phyloP scores from a whole-genome alignment of 1,140 invertebrate species.

The Cephus cinctus region DNA sequence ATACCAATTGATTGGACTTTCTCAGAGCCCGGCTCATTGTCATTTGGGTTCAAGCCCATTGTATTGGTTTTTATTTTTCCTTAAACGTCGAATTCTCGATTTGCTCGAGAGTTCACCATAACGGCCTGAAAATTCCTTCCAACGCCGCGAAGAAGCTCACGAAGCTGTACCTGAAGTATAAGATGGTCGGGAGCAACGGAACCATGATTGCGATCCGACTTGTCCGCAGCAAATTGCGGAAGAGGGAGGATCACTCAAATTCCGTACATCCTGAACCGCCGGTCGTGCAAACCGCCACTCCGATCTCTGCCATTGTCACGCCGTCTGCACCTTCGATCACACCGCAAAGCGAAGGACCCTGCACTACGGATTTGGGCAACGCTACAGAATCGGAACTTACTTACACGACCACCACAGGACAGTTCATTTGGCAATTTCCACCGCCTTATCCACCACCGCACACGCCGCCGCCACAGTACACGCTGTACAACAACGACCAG shows the following conservation, averaged over 20 bases:
- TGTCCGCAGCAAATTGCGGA: constrained; percentile 83
- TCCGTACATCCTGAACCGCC: constrained; percentile 64
- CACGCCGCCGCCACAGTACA: constrained; percentile 65
- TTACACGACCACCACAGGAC: constrained; percentile 54
- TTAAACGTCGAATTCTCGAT: constrained; percentile 24
- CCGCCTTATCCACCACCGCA: constrained; percentile 60
- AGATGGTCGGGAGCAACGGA: constrained; percentile 77
- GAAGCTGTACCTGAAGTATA: constrained; percentile 48
- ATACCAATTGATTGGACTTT: too few species aligned
- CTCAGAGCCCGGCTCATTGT: constrained; percentile 1
- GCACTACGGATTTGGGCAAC: constrained; percentile 13
- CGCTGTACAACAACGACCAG: constrained; percentile 78
- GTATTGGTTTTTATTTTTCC: too few species aligned
- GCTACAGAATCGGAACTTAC: constrained; percentile 15
- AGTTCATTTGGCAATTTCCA: constrained; percentile 77
- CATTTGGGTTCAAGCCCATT: too few species aligned
- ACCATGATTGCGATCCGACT: constrained; percentile 82
- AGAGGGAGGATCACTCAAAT: constrained; percentile 73
- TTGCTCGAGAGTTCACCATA: constrained; percentile 26
- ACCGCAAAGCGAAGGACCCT: constrained; percentile 39
- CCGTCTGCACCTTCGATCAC: constrained; percentile 24
- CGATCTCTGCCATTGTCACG: constrained; percentile 25
- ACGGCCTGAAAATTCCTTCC: constrained; percentile 39
- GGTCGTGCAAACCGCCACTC: constrained; percentile 60
- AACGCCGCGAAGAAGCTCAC: constrained; percentile 37